Conservation (phyloP, 2,888 invertebrate genomes). For the Chaetogeoica ovagalla region DNA sequence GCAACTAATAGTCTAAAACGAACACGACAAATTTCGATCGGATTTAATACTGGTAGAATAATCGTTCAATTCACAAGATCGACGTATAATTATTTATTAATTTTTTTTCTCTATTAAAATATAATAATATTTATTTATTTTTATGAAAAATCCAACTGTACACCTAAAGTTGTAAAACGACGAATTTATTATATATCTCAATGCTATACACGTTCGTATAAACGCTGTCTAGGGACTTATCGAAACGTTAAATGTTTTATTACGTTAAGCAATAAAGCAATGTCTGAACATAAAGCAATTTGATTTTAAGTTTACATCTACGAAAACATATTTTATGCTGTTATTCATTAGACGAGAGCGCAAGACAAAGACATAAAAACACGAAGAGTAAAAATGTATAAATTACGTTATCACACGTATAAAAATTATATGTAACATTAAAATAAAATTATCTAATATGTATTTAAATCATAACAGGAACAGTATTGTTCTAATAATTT, state of each 20-base stretch:
- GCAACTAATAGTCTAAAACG: not conserved
- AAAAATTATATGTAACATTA: no score
- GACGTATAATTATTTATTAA: not conserved
- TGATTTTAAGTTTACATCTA: not conserved
- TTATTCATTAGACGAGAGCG: not conserved
- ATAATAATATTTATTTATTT: not conserved
- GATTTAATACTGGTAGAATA: not conserved
- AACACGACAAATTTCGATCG: not conserved
- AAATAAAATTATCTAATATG: no score
- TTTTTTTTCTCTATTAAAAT: not conserved
- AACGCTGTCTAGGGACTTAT: conserved; percentile 6
- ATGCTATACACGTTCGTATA: conserved; percentile 21
- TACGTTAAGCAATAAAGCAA: conserved; percentile 11
- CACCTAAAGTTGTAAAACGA: conserved; percentile 11
- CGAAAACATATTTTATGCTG: not conserved
- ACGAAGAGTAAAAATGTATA: no score
- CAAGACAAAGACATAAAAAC: not conserved
- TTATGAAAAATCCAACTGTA: not conserved
- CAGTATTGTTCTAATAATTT: not conserved
- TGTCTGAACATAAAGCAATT: not conserved
- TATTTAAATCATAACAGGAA: not conserved
- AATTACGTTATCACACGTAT: no score
- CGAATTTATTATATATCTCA: not conserved
- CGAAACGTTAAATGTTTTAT: conserved; percentile 34
- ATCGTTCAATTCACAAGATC: not conserved